phyloP scores from a whole-genome alignment of 2,888 invertebrate genomes.

The Drosophila anomelani region DNA sequence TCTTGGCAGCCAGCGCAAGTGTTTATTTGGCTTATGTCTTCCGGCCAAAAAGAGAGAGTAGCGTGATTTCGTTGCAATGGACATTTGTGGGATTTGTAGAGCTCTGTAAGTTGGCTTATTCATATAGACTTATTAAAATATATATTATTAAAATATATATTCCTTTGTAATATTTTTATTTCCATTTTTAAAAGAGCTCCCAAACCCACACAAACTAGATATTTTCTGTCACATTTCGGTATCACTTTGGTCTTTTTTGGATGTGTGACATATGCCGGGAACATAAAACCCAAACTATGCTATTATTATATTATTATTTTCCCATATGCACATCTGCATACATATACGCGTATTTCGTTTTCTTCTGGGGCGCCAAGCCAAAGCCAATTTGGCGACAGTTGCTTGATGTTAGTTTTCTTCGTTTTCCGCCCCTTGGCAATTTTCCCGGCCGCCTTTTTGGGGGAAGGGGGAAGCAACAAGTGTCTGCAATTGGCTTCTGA shows the following conservation, averaged over 20 bases:
- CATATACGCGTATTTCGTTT: slow-evolving; percentile 22
- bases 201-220: slow-evolving; percentile 22
- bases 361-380: slow-evolving; percentile 50
- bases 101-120: background rate
- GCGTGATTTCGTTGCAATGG: background rate
- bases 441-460: slow-evolving; percentile 15
- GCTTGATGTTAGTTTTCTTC: slow-evolving; percentile 22
- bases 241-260: slow-evolving; percentile 23
- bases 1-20: slow-evolving; percentile 73
- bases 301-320: slow-evolving; percentile 58
- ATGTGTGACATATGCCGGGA: slow-evolving; percentile 36
- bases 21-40: slow-evolving; percentile 72
- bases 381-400: slow-evolving; percentile 67
- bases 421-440: slow-evolving; percentile 18
- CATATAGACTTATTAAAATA: background rate
- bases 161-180: background rate
- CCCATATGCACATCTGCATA: slow-evolving; percentile 19
- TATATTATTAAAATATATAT: background rate
- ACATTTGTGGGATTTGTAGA: background rate
- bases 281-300: slow-evolving; percentile 53
- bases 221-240: slow-evolving; percentile 38
- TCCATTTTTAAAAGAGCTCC: background rate
- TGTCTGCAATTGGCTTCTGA: slow-evolving; percentile 20
- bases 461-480: slow-evolving; percentile 33
- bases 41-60: slow-evolving; percentile 12